Evolutionary conservation across 2,113 vertebrate species (phyloP).

Genomic region (Macaca mulatta): DNA sequence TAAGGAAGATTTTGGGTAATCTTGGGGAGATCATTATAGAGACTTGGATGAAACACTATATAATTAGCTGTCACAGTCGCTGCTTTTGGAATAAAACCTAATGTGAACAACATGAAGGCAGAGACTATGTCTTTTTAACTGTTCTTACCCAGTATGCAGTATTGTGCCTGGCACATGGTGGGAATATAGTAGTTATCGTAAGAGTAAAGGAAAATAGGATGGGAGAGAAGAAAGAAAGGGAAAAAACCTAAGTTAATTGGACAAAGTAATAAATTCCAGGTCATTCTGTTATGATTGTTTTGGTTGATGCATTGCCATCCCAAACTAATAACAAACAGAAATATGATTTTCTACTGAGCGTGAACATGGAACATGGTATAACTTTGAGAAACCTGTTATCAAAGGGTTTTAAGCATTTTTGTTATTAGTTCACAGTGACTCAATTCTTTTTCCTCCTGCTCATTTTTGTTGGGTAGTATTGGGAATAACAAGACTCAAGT

Average conservation of each 20-base stretch:
- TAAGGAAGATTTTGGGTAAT: conserved; percentile 52
- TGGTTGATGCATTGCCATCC: background rate
- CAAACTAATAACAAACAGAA: background rate
- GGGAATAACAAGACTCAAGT: background rate
- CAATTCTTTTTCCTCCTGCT: background rate
- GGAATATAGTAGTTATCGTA: background rate
- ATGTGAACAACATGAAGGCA: conserved; percentile 23
- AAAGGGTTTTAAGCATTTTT: conserved; percentile 12
- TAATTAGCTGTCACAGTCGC: conserved; percentile 41
- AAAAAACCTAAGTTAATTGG: background rate
- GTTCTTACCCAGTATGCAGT: background rate
- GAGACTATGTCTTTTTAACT: conserved; percentile 26
- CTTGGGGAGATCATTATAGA: conserved; percentile 26
- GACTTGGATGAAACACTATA: conserved; percentile 15
- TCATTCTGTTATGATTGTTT: background rate
- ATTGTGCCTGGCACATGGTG: background rate
- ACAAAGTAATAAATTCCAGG: background rate
- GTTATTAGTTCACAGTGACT: conserved; percentile 14
- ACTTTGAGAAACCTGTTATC: background rate
- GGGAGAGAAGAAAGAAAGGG: background rate
- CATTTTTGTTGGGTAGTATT: conserved; percentile 9
- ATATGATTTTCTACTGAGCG: conserved; percentile 28
- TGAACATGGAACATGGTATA: background rate
- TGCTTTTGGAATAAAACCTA: conserved; percentile 42
- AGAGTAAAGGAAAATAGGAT: background rate